Evolutionary conservation across 2,113 vertebrate species (phyloP).

Genomic region (Tricholaema leucomelas): DNA sequence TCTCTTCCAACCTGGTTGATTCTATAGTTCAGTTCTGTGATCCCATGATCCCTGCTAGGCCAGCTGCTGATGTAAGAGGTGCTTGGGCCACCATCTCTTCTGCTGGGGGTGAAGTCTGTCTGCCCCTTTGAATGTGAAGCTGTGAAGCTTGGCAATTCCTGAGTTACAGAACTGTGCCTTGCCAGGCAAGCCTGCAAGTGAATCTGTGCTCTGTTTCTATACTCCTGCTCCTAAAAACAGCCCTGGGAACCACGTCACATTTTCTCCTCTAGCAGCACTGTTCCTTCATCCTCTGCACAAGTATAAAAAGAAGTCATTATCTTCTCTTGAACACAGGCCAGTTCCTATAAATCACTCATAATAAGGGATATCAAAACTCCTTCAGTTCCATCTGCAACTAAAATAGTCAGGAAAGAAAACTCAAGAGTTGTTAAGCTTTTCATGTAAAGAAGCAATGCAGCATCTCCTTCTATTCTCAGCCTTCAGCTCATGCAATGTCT

Average conservation of each 20-base stretch:
- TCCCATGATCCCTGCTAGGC: too few relatives aligned
- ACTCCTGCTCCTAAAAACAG: slow-evolving; percentile 23
- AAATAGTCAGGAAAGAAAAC: slow-evolving; percentile 1
- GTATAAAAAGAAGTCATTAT: slow-evolving; percentile 34
- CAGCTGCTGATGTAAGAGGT: not conserved
- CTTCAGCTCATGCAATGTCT: not conserved
- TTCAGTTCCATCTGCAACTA: not conserved
- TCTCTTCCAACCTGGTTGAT: too few relatives aligned
- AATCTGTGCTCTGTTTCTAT: not conserved
- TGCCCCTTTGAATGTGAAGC: too few relatives aligned
- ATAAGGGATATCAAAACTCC: not conserved
- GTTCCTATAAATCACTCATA: slow-evolving; percentile 17
- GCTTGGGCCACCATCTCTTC: not conserved
- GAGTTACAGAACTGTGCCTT: not conserved
- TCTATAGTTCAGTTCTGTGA: too few relatives aligned
- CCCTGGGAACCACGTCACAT: not conserved
- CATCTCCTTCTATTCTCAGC: not conserved
- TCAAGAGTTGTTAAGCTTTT: not conserved
- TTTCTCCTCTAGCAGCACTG: slow-evolving; percentile 16
- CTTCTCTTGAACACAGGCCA: slow-evolving; percentile 21
- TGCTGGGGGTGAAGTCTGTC: not conserved
- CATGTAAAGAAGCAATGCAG: not conserved
- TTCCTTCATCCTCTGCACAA: slow-evolving; percentile 7
- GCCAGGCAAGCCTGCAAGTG: not conserved
- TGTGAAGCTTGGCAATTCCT: not conserved